These are phyloP conservation scores for Scaptomyza cyrtandrae DNA, from an alignment of 2,888 invertebrate genomes.

Conservation along the genomic window DNA sequence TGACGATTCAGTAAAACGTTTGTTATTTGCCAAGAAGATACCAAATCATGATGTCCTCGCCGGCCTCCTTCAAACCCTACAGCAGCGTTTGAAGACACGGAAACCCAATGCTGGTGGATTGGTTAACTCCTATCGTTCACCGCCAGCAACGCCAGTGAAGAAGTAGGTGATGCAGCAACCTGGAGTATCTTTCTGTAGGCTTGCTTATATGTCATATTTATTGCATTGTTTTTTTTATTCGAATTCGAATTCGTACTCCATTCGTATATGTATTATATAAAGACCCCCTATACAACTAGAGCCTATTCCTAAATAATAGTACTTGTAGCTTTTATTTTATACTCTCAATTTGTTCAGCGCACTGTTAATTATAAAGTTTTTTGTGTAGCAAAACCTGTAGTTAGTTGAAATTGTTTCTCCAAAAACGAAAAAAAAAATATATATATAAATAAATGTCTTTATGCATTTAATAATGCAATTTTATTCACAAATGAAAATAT, in stretches of 20 bases:
- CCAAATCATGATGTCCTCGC: constrained; percentile 95
- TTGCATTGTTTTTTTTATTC: constrained; percentile 70
- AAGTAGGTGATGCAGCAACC: constrained; percentile 39
- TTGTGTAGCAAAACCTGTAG: constrained; percentile 57
- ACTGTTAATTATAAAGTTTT: constrained; percentile 67
- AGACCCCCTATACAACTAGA: constrained; percentile 13
- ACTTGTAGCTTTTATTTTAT: constrained; percentile 59
- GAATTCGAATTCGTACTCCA: constrained; percentile 39
- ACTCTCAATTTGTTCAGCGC: constrained; percentile 69
- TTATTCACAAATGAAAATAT: no score
- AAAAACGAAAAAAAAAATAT: constrained; percentile 29
- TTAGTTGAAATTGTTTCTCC: constrained; percentile 77
- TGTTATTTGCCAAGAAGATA: constrained; percentile 94
- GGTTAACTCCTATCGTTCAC: constrained; percentile 79
- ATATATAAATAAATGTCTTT: no score
- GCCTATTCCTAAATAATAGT: constrained; percentile 3
- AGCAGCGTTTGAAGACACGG: constrained; percentile 91
- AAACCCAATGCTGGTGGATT: constrained; percentile 69
- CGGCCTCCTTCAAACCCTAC: constrained; percentile 91
- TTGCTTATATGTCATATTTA: constrained; percentile 62
- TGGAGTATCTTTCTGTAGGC: constrained; percentile 2
- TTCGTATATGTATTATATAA: constrained; percentile 70
- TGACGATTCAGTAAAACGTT: constrained; percentile 94
- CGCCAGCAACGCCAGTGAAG: constrained; percentile 70
- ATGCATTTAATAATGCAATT: no score